Evolutionary conservation across 2,113 vertebrate species (phyloP).

Genomic region (Prunella himalayana): DNA sequence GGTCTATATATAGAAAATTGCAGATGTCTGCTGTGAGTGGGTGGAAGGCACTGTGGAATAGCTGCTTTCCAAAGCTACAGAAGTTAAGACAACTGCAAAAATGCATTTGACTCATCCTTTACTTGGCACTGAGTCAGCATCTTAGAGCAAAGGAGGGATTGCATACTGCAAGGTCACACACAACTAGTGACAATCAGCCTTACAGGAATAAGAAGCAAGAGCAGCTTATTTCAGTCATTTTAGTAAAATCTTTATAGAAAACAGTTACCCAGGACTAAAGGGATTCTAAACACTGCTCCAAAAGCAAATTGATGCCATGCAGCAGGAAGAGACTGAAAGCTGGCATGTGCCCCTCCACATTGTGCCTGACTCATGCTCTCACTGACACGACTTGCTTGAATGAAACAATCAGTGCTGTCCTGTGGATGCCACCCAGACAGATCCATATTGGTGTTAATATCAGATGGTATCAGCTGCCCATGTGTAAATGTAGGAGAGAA

Average conservation of each 20-base stretch:
- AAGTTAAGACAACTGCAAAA: not conserved
- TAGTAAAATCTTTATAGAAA: not conserved
- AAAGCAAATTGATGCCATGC: not conserved
- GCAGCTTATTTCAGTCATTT: not conserved
- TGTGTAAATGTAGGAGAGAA: not conserved
- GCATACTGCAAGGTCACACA: not conserved
- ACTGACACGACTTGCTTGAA: not conserved
- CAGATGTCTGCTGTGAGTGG: slow-evolving; percentile 11
- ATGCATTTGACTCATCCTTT: not conserved
- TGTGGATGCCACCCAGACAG: not conserved
- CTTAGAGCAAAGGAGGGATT: not conserved
- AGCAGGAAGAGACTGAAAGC: not conserved
- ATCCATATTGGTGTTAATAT: not conserved
- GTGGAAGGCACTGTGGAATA: not conserved
- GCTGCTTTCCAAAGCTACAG: not conserved
- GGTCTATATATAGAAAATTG: slow-evolving; percentile 3
- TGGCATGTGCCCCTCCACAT: not conserved
- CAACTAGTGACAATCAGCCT: not conserved
- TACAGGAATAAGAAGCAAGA: not conserved
- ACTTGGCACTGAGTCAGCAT: not conserved
- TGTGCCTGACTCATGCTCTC: not conserved
- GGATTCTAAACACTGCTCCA: not conserved
- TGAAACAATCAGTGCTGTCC: not conserved
- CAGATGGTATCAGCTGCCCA: not conserved
- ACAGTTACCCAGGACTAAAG: not conserved